These are phyloP conservation scores for Endomychus coccineus DNA, from an alignment of 2,888 invertebrate species.

Conservation along the genomic window DNA sequence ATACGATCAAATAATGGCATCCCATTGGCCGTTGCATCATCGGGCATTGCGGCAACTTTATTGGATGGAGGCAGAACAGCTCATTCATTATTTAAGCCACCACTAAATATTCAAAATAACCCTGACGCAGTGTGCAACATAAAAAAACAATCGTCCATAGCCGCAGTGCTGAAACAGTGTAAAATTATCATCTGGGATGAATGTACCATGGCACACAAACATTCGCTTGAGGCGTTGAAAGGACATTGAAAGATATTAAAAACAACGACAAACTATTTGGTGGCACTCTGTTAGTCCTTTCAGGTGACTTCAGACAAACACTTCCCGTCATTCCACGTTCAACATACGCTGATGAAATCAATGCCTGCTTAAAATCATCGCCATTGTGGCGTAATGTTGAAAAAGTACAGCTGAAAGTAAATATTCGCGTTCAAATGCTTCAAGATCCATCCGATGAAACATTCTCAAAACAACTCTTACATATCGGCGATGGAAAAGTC, in stretches of 20 bases:
- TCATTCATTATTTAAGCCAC: constrained; percentile 6
- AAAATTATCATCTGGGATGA: constrained; percentile 36
- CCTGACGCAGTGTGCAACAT: constrained; percentile 5
- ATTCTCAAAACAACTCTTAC: constrained; percentile 27
- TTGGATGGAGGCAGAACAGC: constrained; percentile 5
- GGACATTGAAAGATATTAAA: constrained; percentile 24
- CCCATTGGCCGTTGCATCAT: constrained; percentile 27
- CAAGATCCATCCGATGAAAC: constrained; percentile 27
- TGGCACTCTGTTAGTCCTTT: constrained; percentile 13
- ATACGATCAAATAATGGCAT: constrained; percentile 29
- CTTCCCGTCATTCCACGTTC: constrained; percentile 10
- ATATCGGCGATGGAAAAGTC: constrained; percentile 26
- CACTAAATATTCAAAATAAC: constrained; percentile 7
- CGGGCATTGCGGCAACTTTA: constrained; percentile 26
- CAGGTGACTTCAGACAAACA: constrained; percentile 7
- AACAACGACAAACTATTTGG: constrained; percentile 5
- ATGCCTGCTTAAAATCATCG: constrained; percentile 24
- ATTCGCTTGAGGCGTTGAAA: constrained; percentile 32
- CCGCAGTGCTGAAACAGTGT: constrained; percentile 25
- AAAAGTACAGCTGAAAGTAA: constrained; percentile 25
- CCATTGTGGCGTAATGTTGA: constrained; percentile 26
- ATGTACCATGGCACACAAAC: constrained; percentile 35
- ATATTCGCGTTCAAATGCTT: constrained; percentile 26
- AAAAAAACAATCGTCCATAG: constrained; percentile 21
- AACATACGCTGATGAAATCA: constrained; percentile 25